Percentiles rank a stretch among this genome's conserved stretches.
Conservation (phyloP, 2,113 vertebrate genomes). For the Hepsetus odoe region DNA sequence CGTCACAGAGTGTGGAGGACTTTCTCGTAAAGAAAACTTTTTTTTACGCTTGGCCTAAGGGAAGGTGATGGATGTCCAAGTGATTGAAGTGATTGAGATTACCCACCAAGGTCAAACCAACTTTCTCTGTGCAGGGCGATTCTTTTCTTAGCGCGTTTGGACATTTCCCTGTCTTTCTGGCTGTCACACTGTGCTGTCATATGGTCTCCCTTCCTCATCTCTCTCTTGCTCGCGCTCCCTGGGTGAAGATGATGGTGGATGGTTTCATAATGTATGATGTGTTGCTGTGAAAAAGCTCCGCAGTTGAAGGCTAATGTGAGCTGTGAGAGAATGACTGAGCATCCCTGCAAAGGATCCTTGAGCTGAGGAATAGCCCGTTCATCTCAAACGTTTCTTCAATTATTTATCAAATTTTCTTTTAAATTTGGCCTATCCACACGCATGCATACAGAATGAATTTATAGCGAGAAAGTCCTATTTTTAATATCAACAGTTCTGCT, state of each 20-base stretch:
- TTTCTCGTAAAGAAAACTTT: conserved; percentile 22
- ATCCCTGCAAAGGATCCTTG: conserved; percentile 34
- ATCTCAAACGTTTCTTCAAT: conserved; percentile 34
- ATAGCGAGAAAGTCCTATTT: not conserved
- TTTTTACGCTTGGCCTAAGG: conserved; percentile 12
- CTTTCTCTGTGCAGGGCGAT: conserved; percentile 15
- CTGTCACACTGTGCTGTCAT: not conserved
- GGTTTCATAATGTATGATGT: conserved; percentile 39
- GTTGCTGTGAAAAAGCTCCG: not conserved
- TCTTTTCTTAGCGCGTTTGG: conserved; percentile 26
- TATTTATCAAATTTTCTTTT: conserved; percentile 45
- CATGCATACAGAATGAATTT: not conserved
- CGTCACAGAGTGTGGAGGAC: conserved; percentile 8
- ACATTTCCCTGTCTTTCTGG: conserved; percentile 2
- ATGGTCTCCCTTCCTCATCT: conserved; percentile 6
- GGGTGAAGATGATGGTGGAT: conserved; percentile 64
- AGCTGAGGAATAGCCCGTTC: conserved; percentile 2
- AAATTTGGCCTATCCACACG: not conserved
- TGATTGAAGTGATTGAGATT: conserved; percentile 22
- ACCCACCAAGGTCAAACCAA: conserved; percentile 38
- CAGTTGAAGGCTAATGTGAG: not conserved
- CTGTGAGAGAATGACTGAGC: conserved; percentile 34
- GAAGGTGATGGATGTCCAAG: conserved; percentile 37
- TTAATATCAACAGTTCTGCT: conserved; percentile 9
- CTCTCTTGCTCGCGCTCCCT: conserved; percentile 34